A percentile compares a stretch with the other conserved stretches of the same genome.
Evolutionary conservation across 1,140 invertebrate genomes (phyloP).

Genomic region (Medauroidea extradentata): DNA sequence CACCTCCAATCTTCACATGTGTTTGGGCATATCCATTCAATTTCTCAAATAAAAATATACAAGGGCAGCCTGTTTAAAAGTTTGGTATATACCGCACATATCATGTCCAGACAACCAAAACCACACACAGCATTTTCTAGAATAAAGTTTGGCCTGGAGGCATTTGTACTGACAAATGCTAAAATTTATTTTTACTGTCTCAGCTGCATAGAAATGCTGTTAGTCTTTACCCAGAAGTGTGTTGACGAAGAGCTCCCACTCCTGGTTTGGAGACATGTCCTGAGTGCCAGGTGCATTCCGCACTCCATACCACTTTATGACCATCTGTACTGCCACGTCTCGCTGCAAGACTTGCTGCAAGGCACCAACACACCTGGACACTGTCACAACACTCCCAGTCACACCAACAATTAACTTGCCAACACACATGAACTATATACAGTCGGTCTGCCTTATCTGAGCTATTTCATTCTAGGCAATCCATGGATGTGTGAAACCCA

Average conservation of each 20-base stretch:
- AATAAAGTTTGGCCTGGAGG: too few relatives aligned
- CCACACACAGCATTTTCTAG: too few relatives aligned
- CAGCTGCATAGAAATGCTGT: not conserved
- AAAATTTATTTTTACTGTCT: too few relatives aligned
- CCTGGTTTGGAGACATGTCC: slow-evolving; percentile 68
- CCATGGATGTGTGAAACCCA: too few relatives aligned
- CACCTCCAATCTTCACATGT: too few relatives aligned
- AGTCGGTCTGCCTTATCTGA: not conserved
- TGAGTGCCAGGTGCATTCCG: slow-evolving; percentile 82
- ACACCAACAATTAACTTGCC: slow-evolving; percentile 13
- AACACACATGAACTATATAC: not conserved
- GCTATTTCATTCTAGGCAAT: too few relatives aligned
- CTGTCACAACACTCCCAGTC: slow-evolving; percentile 27
- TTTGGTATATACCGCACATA: too few relatives aligned
- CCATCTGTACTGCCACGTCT: slow-evolving; percentile 68
- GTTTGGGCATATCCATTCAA: too few relatives aligned
- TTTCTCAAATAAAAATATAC: too few relatives aligned
- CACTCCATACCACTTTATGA: slow-evolving; percentile 81
- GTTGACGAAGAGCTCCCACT: slow-evolving; percentile 76
- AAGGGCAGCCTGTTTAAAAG: too few relatives aligned
- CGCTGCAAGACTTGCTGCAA: slow-evolving; percentile 68
- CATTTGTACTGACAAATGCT: too few relatives aligned
- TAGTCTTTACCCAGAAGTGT: slow-evolving; percentile 49
- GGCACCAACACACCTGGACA: slow-evolving; percentile 64
- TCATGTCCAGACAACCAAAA: too few relatives aligned